A percentile compares a stretch with the other conserved stretches of the same genome.
These are phyloP conservation scores for Elgaria multicarinata DNA, from an alignment of 2,113 vertebrate genomes.

Conservation along the genomic window DNA sequence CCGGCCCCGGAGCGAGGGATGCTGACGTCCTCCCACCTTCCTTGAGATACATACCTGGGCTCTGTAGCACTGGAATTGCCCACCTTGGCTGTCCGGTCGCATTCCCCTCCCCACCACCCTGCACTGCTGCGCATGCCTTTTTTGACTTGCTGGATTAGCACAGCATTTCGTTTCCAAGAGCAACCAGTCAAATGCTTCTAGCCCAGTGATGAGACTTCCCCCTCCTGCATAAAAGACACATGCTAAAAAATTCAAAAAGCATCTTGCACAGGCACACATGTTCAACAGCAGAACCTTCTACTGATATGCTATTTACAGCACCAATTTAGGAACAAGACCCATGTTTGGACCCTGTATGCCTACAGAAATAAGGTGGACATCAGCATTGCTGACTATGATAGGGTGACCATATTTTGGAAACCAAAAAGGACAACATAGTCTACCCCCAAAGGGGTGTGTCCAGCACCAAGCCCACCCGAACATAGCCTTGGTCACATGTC, in stretches of 20 bases:
- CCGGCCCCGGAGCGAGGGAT: neutral
- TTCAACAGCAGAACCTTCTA: neutral
- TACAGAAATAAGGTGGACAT: neutral
- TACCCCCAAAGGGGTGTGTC: too few relatives aligned
- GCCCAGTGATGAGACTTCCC: neutral
- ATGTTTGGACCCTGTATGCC: too few relatives aligned
- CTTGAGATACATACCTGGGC: neutral
- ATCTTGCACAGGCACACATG: neutral
- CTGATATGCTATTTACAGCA: neutral
- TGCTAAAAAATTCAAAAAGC: neutral
- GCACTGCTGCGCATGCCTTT: neutral
- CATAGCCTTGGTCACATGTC: too few relatives aligned
- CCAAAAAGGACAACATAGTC: too few relatives aligned
- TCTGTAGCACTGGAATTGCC: neutral
- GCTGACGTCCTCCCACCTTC: neutral
- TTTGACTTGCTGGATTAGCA: neutral
- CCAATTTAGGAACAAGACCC: neutral
- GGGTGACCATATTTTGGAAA: too few relatives aligned
- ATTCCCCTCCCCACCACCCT: too few relatives aligned
- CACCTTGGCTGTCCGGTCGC: too few relatives aligned
- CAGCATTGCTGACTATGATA: neutral
- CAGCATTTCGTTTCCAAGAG: neutral
- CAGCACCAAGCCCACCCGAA: too few relatives aligned
- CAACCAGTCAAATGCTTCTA: neutral
- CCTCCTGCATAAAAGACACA: neutral